Base-by-base conservation (phyloP, 2,888 invertebrate genomes). In the Tachystola acroxantha region DNA sequence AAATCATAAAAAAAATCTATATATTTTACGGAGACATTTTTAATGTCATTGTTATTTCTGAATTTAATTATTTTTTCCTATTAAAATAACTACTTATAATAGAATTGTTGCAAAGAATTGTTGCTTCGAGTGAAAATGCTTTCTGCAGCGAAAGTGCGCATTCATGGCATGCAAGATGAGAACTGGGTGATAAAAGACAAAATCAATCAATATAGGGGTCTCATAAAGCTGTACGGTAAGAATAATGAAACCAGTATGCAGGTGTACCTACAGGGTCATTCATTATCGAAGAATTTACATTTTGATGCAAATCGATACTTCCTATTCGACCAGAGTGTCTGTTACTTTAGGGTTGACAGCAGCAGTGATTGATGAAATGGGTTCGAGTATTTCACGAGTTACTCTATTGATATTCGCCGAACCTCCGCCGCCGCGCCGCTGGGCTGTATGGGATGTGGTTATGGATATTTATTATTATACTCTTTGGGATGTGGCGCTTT, bases 121-220 rank as follows among this genome's bases (percentile, higher is more conserved):
- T 9, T 7, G 9, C 7, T 10, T 34, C n/a, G n/a, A n/a, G n/a
- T n/a, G n/a, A 61, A 44, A 26, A 89, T 90, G 90, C 64, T 90
- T 43, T 86, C 89, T 1, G 88, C 88, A 7, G 88, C 88, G 13
- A 89, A 89, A 68, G 87, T 89, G 0, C 88, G 88, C 39, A 73
- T 88, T 37, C 91, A 91, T 72, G 90, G 90, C 19, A 89, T 91
- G 89, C 88, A 88, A 56, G 90, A 91, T 48, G 87, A 87, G 20
- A 88, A 89, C 61, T 92, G 92, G 92, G 87, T 89, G 1, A 89
- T 89, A 30, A 89, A 86, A 50, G 92, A 92, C 51, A 91, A 91
- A 72, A 87, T 91, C 28, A 88, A 86, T 36, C 91, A 91, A 57
- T 92, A 91, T 50, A 87, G 91, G 31, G 91, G 91, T 12, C 77